Percentiles rank a stretch among this genome's conserved stretches.
Conservation (phyloP, 2,888 invertebrate species). For the Hesperia comma region DNA sequence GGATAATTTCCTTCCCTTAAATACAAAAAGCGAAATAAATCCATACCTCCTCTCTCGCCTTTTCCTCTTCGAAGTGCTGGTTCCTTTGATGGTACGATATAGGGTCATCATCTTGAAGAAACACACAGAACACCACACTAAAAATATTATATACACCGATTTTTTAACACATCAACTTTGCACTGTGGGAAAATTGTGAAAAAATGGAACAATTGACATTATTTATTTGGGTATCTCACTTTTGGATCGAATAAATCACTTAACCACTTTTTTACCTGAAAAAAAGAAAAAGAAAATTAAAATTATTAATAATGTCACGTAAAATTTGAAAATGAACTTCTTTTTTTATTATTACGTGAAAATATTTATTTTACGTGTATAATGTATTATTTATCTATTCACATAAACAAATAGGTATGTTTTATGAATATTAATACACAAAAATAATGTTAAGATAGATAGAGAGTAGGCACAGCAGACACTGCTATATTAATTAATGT, state of each 20-base stretch:
- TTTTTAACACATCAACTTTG: slow-evolving; percentile 29
- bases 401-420: too few species aligned
- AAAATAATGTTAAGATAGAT: too few species aligned
- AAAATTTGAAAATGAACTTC: too few species aligned
- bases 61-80: slow-evolving; percentile 79
- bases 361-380: too few species aligned
- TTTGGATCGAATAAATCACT: neutral
- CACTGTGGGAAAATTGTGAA: slow-evolving; percentile 12
- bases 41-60: slow-evolving; percentile 79
- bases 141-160: slow-evolving; percentile 41
- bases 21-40: neutral
- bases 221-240: slow-evolving; percentile 18
- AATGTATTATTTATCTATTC: too few species aligned
- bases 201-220: slow-evolving; percentile 13
- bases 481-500: too few species aligned
- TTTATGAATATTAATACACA: too few species aligned
- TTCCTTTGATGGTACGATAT: slow-evolving; percentile 83
- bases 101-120: slow-evolving; percentile 81
- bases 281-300: slow-evolving; percentile 11
- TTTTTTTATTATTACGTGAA: too few species aligned
- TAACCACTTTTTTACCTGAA: slow-evolving; percentile 23
- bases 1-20: too few species aligned
- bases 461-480: too few species aligned
- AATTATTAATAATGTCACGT: too few species aligned
- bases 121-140: slow-evolving; percentile 49